Conservation (phyloP, 2,113 vertebrate genomes). For the Boulengeromyrus knoepffleri region DNA sequence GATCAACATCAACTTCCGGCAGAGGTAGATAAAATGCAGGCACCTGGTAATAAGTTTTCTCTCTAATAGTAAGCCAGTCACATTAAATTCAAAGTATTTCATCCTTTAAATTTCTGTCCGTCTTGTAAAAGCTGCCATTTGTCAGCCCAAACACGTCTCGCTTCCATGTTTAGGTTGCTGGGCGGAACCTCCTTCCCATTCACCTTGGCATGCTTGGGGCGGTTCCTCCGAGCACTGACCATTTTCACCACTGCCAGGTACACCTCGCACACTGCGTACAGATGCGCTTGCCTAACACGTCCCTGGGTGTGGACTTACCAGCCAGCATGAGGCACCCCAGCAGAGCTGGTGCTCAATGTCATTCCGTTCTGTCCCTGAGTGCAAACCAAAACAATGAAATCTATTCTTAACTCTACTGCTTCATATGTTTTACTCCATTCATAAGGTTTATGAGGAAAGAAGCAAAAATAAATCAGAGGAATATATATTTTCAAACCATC, state of each 20-base stretch:
- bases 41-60: not conserved
- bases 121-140: not conserved
- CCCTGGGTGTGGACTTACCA: not conserved
- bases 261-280: conserved; percentile 37
- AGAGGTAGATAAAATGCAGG: not conserved
- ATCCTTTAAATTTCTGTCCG: not conserved
- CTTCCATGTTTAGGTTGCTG: conserved; percentile 37
- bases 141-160: conserved; percentile 11
- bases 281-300: not conserved
- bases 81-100: not conserved
- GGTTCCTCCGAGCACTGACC: conserved; percentile 39
- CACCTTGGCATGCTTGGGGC: conserved; percentile 43
- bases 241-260: conserved; percentile 43
- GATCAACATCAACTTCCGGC: not conserved
- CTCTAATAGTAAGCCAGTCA: not conserved
- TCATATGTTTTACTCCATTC: not conserved
- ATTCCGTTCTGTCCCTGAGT: not conserved
- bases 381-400: not conserved
- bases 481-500: not conserved
- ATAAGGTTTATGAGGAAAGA: not conserved
- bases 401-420: too few species aligned
- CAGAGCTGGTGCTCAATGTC: not conserved
- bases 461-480: not conserved
- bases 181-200: conserved; percentile 30
- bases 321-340: not conserved